These are phyloP conservation scores for Seriola quinqueradiata DNA, from an alignment of 2,113 vertebrate genomes.

Conservation along the genomic window DNA sequence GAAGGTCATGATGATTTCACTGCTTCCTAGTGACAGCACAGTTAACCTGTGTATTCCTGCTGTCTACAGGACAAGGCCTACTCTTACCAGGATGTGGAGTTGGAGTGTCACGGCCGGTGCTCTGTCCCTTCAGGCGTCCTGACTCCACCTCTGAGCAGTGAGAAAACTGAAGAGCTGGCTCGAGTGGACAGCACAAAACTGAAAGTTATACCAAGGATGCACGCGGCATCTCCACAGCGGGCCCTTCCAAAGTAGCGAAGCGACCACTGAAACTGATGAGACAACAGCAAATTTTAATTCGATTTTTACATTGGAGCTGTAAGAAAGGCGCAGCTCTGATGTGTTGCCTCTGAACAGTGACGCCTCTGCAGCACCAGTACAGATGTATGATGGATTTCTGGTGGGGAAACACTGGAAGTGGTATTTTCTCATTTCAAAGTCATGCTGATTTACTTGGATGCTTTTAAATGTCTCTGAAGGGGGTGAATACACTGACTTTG, in stretches of 20 bases:
- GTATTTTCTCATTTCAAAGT: constrained; percentile 5
- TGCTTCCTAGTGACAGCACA: neutral
- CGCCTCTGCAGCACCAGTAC: constrained; percentile 16
- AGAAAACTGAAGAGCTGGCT: constrained; percentile 81
- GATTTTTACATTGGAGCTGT: neutral
- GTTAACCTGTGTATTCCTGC: neutral
- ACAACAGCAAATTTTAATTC: neutral
- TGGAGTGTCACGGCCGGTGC: constrained; percentile 85
- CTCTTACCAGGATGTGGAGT: constrained; percentile 87
- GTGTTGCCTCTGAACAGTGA: constrained; percentile 1
- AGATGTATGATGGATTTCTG: neutral
- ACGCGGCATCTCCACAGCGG: constrained; percentile 4
- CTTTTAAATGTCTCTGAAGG: constrained; percentile 7
- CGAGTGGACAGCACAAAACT: neutral
- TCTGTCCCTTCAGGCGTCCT: constrained; percentile 90
- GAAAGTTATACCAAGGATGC: constrained; percentile 62
- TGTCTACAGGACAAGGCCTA: constrained; percentile 89
- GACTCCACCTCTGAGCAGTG: constrained; percentile 93
- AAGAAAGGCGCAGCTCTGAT: neutral
- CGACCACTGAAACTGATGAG: neutral
- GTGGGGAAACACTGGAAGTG: neutral
- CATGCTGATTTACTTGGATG: neutral
- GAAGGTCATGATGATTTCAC: too few relatives aligned
- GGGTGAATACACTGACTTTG: constrained; percentile 2
- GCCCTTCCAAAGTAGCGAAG: neutral